Conservation (phyloP, 2,797 vertebrate species). For the Phrynocephalus vlangalii region DNA sequence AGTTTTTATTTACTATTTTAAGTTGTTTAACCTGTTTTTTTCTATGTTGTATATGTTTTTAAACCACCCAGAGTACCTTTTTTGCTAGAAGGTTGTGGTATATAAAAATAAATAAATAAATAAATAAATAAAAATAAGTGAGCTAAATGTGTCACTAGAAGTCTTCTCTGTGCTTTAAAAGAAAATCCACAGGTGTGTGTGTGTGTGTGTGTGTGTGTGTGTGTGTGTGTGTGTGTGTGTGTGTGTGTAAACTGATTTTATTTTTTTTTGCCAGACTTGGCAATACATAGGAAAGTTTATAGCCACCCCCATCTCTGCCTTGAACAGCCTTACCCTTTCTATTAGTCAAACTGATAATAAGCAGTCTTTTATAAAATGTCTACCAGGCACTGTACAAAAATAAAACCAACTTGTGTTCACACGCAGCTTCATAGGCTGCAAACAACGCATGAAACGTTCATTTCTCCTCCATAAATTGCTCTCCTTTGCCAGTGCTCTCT, state of each 20-base stretch:
- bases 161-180: not conserved
- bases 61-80: too few species aligned
- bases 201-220: too few species aligned
- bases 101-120: too few species aligned
- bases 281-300: not conserved
- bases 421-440: not conserved
- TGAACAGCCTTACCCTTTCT: not conserved
- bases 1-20: too few species aligned
- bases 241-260: too few species aligned
- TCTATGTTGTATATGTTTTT: too few species aligned
- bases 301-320: not conserved
- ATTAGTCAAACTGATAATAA: not conserved
- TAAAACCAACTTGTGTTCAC: not conserved
- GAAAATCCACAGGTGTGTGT: not conserved
- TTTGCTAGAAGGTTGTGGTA: too few species aligned
- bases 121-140: too few species aligned
- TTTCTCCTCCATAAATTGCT: not conserved
- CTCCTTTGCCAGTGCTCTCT: not conserved
- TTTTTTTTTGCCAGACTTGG: too few species aligned
- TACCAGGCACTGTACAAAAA: not conserved
- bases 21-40: too few species aligned
- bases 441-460: not conserved
- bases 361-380: not conserved
- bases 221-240: too few species aligned
- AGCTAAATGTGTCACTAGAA: not conserved